phyloP scores from a whole-genome alignment of 64 coral and sea anemone species.

The Porites lutea region DNA sequence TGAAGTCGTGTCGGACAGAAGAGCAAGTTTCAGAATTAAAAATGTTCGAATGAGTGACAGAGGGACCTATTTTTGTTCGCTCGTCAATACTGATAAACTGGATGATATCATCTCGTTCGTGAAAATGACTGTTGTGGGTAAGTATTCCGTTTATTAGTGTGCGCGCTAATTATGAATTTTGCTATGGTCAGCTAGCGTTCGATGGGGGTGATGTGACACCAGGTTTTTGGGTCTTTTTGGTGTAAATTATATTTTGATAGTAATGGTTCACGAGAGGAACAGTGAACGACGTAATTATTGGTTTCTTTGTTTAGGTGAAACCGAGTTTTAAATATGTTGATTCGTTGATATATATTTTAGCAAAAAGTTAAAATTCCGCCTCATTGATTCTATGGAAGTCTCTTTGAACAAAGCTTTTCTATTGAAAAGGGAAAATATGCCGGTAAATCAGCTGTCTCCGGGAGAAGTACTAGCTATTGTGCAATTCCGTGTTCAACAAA shows the following conservation, averaged over 20 bases:
- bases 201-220: too few species aligned
- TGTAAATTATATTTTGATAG: not conserved
- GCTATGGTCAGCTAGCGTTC: not conserved
- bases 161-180: conserved; percentile 20
- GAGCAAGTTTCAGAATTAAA: conserved; percentile 34
- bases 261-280: not conserved
- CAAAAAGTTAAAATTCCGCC: too few species aligned
- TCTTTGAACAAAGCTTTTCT: too few species aligned
- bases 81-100: not conserved
- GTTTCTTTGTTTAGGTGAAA: conserved; percentile 18
- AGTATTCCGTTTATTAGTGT: not conserved
- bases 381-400: too few species aligned
- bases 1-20: not conserved
- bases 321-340: not conserved
- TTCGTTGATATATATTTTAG: not conserved
- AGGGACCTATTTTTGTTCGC: conserved; percentile 3
- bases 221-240: not conserved
- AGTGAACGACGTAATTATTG: not conserved
- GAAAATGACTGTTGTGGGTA: conserved; percentile 2
- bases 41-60: not conserved
- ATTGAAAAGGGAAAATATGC: too few species aligned
- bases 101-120: not conserved
- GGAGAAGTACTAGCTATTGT: too few species aligned
- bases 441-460: too few species aligned
- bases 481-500: too few species aligned